phyloP scores from a whole-genome alignment of 64 coral and sea anemone genomes.

The Hydrozoanthus tunicans region DNA sequence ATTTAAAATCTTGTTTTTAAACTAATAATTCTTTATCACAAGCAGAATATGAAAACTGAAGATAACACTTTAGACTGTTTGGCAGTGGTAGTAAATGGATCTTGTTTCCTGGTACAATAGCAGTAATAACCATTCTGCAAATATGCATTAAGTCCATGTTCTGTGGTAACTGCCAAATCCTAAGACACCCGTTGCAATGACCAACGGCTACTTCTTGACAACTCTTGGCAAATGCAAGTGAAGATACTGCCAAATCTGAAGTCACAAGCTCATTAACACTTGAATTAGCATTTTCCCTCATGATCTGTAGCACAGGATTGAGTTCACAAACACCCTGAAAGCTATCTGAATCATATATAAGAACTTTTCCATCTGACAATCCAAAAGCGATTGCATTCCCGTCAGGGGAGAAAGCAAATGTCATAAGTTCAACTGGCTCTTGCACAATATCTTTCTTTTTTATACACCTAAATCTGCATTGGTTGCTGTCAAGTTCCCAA shows the following conservation, averaged over 20 bases:
- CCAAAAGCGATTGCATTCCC: conserved; percentile 73
- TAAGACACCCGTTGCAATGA: conserved; percentile 67
- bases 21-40: not conserved
- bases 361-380: conserved; percentile 61
- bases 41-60: conserved; percentile 54
- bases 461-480: conserved; percentile 46
- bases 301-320: not conserved
- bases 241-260: conserved; percentile 38
- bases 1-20: not conserved
- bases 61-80: conserved; percentile 66
- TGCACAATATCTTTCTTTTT: conserved; percentile 64
- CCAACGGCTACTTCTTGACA: conserved; percentile 83
- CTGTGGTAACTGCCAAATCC: conserved; percentile 77
- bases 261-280: conserved; percentile 5
- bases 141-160: conserved; percentile 85
- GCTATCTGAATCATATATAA: conserved; percentile 63
- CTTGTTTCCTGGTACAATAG: conserved; percentile 62
- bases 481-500: conserved; percentile 12
- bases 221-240: conserved; percentile 83
- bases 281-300: not conserved
- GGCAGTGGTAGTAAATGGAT: conserved; percentile 74
- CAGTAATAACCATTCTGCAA: conserved; percentile 71
- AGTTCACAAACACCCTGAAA: conserved; percentile 44
- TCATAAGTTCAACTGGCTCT: conserved; percentile 28
- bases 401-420: conserved; percentile 68